Percentiles rank a stretch among this genome's conserved stretches.
Evolutionary conservation across 1,140 invertebrate species (phyloP).

Genomic region (Wiebesia pumilae): DNA sequence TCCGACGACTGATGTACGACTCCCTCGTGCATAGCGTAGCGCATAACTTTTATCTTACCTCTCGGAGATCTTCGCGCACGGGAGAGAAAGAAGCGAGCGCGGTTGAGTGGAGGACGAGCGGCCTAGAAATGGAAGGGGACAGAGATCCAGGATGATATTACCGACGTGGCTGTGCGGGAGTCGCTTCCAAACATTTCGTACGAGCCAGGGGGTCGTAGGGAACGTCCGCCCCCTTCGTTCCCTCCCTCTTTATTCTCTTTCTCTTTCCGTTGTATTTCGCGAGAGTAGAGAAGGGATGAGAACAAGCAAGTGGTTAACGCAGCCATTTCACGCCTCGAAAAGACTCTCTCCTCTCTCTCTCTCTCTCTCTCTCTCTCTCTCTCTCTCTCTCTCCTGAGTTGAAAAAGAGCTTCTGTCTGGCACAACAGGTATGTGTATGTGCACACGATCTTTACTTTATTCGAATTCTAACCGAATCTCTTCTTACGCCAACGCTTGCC

Average conservation of each 20-base stretch:
- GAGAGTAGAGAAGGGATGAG: conserved; percentile 3
- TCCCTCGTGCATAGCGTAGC: conserved; percentile 73
- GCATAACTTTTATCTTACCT: conserved; percentile 75
- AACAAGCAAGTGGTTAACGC: conserved; percentile 54
- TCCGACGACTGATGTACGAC: conserved; percentile 72
- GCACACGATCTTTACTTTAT: conserved; percentile 63
- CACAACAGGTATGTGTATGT: background rate
- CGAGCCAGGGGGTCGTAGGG: conserved; percentile 47
- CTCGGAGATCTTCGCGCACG: conserved; percentile 60
- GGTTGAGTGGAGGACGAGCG: conserved; percentile 47
- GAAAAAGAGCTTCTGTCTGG: conserved; percentile 18
- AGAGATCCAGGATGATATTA: conserved; percentile 60
- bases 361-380: conserved; percentile 9
- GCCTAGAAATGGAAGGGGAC: conserved; percentile 35
- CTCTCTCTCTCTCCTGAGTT: conserved; percentile 16
- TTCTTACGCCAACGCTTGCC: conserved; percentile 36
- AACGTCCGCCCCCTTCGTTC: conserved; percentile 6
- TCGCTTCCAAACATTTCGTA: conserved; percentile 58
- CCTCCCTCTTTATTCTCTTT: background rate
- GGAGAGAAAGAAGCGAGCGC: conserved; percentile 30
- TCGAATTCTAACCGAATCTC: conserved; percentile 72
- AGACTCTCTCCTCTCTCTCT: conserved; percentile 42
- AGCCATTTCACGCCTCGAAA: conserved; percentile 56
- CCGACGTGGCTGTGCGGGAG: conserved; percentile 33
- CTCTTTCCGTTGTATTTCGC: background rate